Base-by-base conservation (phyloP, 1,140 invertebrate genomes). In the Hesperophylax magnus region DNA sequence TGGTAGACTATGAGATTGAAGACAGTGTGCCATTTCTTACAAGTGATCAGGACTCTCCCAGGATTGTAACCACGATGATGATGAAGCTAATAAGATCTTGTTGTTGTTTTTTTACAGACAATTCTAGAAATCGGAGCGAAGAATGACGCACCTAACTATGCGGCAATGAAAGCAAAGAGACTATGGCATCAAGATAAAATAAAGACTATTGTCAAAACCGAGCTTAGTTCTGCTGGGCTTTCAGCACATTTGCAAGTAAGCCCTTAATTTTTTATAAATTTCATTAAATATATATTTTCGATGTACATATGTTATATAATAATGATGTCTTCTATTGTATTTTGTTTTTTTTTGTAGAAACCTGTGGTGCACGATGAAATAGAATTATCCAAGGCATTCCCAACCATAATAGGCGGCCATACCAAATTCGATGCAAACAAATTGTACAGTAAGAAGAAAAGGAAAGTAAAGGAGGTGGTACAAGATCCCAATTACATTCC, bases 51-150 rank as follows among this genome's bases (percentile, higher is more conserved):
- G 31, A 7, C 3, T 31, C 34, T 39, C 34, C 34, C 3, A 39
- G 9, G 34, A 6, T 39, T 39, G 34, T 39, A 39, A 9, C 7
- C 0, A 2, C 9, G 34, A 39, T 39, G 31, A 31, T 9, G 34
- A 31, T 39, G 7, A 39, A 39, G 9, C 9, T 39, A 39, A 39
- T 39, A 39, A 39, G 5, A 4, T 80, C 24, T 56, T 53, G 18
- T 53, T 63, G 22, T 63, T 24, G 4, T 63, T 85, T 84, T 84
- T 81, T 92, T 93, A 47, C 86, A 98, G 96, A 99, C 97, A 11
- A 95, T 99, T 85, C 98, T 99, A 90, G 98, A 99, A 90, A 92
- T 99, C 31, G 95, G 96, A 77, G 92, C 93, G 7, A 96, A 95
- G 78, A 93, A 94, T 76, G 96, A 96, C 81, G 96, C 94, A 0